Evolutionary conservation across 2,113 vertebrate genomes (phyloP).

Genomic region (Cyanoderma ruficeps): DNA sequence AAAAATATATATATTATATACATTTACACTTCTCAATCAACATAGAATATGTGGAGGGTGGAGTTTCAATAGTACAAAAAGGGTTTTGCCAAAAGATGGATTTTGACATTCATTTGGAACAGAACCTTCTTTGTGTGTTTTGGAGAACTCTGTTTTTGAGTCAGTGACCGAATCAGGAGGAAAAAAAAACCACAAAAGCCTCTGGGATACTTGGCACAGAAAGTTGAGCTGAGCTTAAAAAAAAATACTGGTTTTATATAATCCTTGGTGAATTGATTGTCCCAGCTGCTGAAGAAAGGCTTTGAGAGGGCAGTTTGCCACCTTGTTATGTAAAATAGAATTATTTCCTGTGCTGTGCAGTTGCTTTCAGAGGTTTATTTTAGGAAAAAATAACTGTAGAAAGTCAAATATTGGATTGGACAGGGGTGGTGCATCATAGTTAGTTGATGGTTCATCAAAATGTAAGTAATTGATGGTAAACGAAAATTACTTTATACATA

Average conservation of each 20-base stretch:
- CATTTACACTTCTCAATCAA: neutral
- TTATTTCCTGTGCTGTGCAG: neutral
- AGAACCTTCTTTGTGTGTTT: neutral
- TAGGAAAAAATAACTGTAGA: neutral
- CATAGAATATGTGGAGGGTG: neutral
- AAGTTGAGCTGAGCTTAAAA: neutral
- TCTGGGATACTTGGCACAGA: neutral
- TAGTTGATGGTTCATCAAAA: neutral
- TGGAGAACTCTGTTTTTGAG: neutral
- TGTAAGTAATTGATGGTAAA: neutral
- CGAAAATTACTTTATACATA: neutral
- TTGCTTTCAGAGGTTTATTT: neutral
- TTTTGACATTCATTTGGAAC: neutral
- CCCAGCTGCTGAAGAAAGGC: neutral
- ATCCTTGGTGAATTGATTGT: neutral
- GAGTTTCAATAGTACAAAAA: neutral
- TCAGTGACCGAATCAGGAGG: neutral
- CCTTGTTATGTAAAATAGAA: neutral
- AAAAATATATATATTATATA: neutral
- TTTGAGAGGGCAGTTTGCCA: neutral
- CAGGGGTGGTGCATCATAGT: neutral
- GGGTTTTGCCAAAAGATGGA: neutral
- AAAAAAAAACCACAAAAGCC: neutral
- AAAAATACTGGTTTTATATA: neutral
- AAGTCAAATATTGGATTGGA: neutral